Conservation (phyloP, 2,888 invertebrate genomes). For the Lithophane leautieri region DNA sequence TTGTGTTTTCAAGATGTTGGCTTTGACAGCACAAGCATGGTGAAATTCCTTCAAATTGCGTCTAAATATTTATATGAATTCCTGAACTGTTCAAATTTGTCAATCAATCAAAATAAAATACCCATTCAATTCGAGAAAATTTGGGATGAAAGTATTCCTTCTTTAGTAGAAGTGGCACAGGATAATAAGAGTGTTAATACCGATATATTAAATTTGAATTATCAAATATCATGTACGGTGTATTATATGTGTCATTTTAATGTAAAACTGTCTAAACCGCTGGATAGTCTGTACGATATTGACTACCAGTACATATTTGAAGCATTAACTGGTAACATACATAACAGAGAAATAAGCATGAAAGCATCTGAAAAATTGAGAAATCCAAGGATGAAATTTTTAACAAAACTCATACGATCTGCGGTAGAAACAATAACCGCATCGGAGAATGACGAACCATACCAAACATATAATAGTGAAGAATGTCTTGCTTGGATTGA, state of each 20-base stretch:
- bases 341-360: slow-evolving; percentile 90
- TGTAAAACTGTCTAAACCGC: slow-evolving; percentile 93
- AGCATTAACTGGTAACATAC: slow-evolving; percentile 80
- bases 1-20: slow-evolving; percentile 95
- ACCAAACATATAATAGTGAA: slow-evolving; percentile 80
- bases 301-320: slow-evolving; percentile 91
- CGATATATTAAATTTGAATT: slow-evolving; percentile 94
- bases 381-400: slow-evolving; percentile 92
- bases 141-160: slow-evolving; percentile 92
- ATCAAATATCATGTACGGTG: slow-evolving; percentile 94
- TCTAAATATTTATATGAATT: slow-evolving; percentile 88
- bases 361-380: slow-evolving; percentile 93
- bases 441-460: slow-evolving; percentile 88
- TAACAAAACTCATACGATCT: slow-evolving; percentile 93
- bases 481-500: slow-evolving; percentile 92
- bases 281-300: slow-evolving; percentile 94
- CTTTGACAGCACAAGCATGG: slow-evolving; percentile 91
- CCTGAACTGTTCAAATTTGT: slow-evolving; percentile 81
- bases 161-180: slow-evolving; percentile 94
- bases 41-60: slow-evolving; percentile 85
- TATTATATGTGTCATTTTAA: slow-evolving; percentile 95
- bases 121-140: slow-evolving; percentile 91
- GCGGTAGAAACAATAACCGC: slow-evolving; percentile 94
- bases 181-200: slow-evolving; percentile 94
- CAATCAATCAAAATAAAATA: slow-evolving; percentile 79